phyloP scores from a whole-genome alignment of 2,888 invertebrate species.

The Limnephilus lunatus region DNA sequence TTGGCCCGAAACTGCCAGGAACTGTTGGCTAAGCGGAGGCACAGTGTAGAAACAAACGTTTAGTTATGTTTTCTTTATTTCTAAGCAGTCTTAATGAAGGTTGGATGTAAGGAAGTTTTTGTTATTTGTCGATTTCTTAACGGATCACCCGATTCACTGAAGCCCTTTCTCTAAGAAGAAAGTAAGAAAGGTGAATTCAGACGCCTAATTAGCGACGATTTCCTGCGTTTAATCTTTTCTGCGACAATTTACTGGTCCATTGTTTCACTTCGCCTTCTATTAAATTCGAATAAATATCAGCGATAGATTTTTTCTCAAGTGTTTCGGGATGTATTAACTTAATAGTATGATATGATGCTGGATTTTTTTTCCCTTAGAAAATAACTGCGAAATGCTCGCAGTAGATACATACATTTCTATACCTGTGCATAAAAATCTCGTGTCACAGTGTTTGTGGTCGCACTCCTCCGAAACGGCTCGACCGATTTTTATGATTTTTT shows the following conservation, averaged over 20 bases:
- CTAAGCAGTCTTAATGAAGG: neutral
- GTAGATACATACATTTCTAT: neutral
- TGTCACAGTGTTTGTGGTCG: too few species aligned
- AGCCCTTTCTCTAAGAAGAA: conserved; percentile 27
- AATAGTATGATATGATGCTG: neutral
- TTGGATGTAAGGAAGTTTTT: neutral
- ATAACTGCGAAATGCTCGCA: neutral
- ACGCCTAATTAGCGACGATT: conserved; percentile 45
- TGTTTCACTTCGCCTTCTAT: conserved; percentile 24
- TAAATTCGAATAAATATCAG: conserved; percentile 27
- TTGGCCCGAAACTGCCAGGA: neutral
- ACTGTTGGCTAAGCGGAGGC: conserved; percentile 10
- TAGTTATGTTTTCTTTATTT: neutral
- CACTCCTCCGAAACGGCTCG: too few species aligned
- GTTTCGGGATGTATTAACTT: neutral
- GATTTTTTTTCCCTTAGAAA: too few species aligned
- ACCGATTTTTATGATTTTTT: too few species aligned
- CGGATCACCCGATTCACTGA: neutral
- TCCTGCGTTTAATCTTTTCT: conserved; percentile 39
- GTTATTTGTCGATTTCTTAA: conserved; percentile 18
- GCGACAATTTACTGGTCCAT: conserved; percentile 28
- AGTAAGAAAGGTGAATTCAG: conserved; percentile 38
- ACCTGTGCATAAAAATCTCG: too few species aligned
- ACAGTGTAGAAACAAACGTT: conserved; percentile 28
- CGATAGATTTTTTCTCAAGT: conserved; percentile 4